A percentile compares a stretch with the other conserved stretches of the same genome.
These are phyloP conservation scores for Acanthococcus lagerstroemiae DNA, from an alignment of 2,888 invertebrate species.

Conservation along the genomic window DNA sequence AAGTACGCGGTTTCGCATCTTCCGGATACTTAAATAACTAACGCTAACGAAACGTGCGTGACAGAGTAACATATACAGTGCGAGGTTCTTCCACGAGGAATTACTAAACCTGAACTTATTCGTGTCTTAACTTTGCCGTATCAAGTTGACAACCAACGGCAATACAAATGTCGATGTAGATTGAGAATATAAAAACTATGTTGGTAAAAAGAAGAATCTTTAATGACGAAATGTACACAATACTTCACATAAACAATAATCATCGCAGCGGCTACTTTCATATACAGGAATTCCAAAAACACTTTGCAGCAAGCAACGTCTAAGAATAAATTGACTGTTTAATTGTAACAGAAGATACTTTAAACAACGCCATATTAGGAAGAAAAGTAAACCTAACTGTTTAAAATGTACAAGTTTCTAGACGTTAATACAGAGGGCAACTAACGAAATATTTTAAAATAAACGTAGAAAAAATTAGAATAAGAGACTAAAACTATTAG, in stretches of 20 bases:
- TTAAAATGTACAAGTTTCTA: slow-evolving; percentile 20
- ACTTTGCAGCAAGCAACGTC: neutral
- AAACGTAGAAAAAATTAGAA: neutral
- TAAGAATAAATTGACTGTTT: neutral
- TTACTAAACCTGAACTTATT: too few species aligned
- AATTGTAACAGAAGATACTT: neutral
- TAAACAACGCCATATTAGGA: neutral
- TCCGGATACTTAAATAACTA: too few species aligned
- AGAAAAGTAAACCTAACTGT: slow-evolving; percentile 14
- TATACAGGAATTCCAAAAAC: neutral
- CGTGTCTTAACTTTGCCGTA: too few species aligned
- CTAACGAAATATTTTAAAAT: slow-evolving; percentile 15
- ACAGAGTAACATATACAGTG: too few species aligned
- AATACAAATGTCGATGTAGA: too few species aligned
- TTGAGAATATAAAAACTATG: too few species aligned
- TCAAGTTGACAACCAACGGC: slow-evolving; percentile 45
- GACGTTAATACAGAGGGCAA: slow-evolving; percentile 18
- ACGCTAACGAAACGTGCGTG: too few species aligned
- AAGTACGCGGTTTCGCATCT: too few species aligned
- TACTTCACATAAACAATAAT: neutral
- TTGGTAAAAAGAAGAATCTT: slow-evolving; percentile 15
- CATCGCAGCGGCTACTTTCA: neutral
- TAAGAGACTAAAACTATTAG: neutral
- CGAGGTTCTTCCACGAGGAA: too few species aligned
- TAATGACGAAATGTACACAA: slow-evolving; percentile 17